A percentile compares a stretch with the other conserved stretches of the same genome.
phyloP scores from a whole-genome alignment of 1,140 invertebrate genomes.

The Bilobella aurantiaca region DNA sequence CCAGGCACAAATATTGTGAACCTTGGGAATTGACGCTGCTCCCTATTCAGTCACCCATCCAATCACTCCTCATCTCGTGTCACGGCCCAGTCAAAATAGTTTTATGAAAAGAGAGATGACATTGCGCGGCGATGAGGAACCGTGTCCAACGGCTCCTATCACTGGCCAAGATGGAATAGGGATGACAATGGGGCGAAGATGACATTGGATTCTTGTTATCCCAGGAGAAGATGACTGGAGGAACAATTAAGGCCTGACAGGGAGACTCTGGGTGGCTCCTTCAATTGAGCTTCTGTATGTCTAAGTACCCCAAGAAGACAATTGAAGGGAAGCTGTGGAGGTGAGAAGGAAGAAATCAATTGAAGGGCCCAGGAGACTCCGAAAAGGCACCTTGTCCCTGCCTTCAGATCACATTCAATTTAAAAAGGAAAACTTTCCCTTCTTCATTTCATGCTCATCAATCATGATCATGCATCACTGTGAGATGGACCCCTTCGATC shows the following conservation, averaged over 20 bases:
- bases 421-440: too few species aligned
- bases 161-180: not conserved
- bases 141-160: too few species aligned
- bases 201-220: not conserved
- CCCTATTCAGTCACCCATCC: not conserved
- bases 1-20: too few species aligned
- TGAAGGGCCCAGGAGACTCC: not conserved
- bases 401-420: not conserved
- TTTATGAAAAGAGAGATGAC: not conserved
- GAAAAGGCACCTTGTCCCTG: not conserved
- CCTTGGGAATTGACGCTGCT: not conserved
- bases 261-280: not conserved
- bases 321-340: not conserved
- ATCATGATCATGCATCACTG: not conserved
- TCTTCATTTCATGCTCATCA: slow-evolving; percentile 10
- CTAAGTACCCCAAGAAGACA: not conserved
- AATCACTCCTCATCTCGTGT: not conserved
- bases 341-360: slow-evolving; percentile 5
- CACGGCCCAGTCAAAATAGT: not conserved
- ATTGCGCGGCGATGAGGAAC: too few species aligned
- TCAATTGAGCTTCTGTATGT: not conserved
- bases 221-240: not conserved
- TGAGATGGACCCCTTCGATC: not conserved
- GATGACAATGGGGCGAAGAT: not conserved
- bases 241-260: not conserved